These are phyloP conservation scores for Zaprionus africanus DNA, from an alignment of 1,140 invertebrate species.

Conservation along the genomic window DNA sequence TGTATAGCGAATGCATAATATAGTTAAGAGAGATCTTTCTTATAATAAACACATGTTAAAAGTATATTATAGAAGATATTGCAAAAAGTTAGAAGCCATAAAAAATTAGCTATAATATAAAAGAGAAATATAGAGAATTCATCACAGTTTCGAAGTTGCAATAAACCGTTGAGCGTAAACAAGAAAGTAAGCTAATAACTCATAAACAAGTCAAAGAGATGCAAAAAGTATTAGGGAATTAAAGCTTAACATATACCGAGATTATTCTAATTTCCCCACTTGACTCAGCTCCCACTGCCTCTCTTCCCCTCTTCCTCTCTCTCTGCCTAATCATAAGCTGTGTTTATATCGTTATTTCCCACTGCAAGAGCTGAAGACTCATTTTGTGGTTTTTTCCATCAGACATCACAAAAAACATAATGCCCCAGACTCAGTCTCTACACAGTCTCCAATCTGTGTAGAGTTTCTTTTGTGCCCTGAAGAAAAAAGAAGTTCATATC, in stretches of 20 bases:
- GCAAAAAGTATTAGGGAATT: background rate
- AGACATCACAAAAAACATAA: background rate
- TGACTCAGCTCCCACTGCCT: background rate
- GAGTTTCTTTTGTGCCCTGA: conserved; percentile 1
- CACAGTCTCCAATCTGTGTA: background rate
- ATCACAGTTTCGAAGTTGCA: background rate
- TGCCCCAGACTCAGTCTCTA: background rate
- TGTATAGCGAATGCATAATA: too few species aligned
- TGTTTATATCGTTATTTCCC: conserved; percentile 1
- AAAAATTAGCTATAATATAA: background rate
- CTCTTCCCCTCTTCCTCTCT: background rate
- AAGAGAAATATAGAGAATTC: background rate
- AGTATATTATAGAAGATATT: too few species aligned
- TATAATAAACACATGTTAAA: too few species aligned
- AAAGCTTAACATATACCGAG: background rate
- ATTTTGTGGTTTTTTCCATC: conserved; percentile 9
- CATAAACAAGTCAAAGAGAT: background rate
- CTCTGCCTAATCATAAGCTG: background rate
- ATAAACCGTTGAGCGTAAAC: background rate
- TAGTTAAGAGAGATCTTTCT: background rate
- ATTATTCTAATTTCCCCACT: background rate
- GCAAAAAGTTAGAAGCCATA: too few species aligned
- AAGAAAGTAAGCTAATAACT: too few species aligned
- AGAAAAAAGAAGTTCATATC: conserved; percentile 36
- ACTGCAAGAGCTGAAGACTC: background rate